phyloP scores from a whole-genome alignment of 2,797 vertebrate genomes.

The Knipowitschia caucasica region DNA sequence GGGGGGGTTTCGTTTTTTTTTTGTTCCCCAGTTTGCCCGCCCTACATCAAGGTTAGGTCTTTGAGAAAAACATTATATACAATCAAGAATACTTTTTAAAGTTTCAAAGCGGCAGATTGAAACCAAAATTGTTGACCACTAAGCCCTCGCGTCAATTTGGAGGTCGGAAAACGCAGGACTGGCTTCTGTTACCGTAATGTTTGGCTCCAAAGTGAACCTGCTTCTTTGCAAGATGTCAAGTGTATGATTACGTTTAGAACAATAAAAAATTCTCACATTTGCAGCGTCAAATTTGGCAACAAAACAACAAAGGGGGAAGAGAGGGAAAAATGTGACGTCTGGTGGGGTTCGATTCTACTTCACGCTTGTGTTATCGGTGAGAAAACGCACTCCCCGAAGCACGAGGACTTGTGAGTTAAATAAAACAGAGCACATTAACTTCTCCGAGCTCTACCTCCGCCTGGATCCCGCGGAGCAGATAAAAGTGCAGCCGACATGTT shows the following conservation, averaged over 20 bases:
- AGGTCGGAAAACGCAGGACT: neutral
- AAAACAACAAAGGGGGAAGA: conserved; percentile 1
- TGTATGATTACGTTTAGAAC: neutral
- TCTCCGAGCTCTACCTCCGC: conserved; percentile 31
- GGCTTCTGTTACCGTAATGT: neutral
- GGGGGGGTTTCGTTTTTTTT: no score
- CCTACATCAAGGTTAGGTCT: no score
- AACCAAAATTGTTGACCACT: neutral
- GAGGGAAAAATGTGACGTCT: neutral
- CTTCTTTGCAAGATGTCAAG: neutral
- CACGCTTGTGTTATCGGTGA: neutral
- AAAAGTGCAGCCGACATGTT: conserved; percentile 46
- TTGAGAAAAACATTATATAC: no score
- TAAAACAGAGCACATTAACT: conserved; percentile 42
- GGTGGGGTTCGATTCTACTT: conserved; percentile 6
- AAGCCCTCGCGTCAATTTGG: neutral
- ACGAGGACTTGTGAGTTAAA: conserved; percentile 40
- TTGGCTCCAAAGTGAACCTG: neutral
- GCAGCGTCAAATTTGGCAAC: neutral
- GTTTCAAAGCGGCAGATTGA: no score
- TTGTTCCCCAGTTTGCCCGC: no score
- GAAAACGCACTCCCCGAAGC: conserved; percentile 22
- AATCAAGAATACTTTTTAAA: no score
- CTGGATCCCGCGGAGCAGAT: conserved; percentile 39
- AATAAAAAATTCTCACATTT: neutral